These are phyloP conservation scores for Tretioscincus oriximinensis DNA, from an alignment of 2,113 vertebrate species.

Conservation along the genomic window DNA sequence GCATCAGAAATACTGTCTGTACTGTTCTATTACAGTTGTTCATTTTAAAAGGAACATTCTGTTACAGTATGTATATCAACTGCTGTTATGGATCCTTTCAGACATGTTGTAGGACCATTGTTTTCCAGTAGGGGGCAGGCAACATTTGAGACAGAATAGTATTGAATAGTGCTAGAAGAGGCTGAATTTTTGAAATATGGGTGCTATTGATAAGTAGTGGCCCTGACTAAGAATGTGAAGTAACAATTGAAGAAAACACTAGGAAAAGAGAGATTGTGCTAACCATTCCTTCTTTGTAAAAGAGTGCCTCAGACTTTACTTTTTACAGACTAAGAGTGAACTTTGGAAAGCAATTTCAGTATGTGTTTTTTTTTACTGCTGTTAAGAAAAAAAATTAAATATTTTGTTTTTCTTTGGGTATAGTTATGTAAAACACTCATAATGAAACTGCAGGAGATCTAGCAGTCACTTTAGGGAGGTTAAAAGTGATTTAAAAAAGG, in stretches of 20 bases:
- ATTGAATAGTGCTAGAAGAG: not conserved
- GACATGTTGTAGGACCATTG: not conserved
- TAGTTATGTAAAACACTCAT: too few relatives aligned
- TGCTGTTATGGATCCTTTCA: too few relatives aligned
- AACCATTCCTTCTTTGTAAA: not conserved
- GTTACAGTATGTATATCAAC: not conserved
- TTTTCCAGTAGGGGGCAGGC: slow-evolving; percentile 53
- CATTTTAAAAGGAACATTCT: not conserved
- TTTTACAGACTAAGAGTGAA: not conserved
- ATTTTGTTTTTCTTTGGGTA: too few relatives aligned
- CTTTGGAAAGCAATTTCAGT: not conserved
- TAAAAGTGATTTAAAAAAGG: too few relatives aligned
- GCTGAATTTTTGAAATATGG: not conserved
- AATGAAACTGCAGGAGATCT: too few relatives aligned
- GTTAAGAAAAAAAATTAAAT: too few relatives aligned
- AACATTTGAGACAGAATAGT: not conserved
- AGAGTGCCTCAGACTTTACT: not conserved
- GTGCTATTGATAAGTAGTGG: not conserved
- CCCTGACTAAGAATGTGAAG: not conserved
- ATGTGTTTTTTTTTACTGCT: not conserved
- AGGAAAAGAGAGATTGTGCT: too few relatives aligned
- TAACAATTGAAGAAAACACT: not conserved
- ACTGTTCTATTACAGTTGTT: too few relatives aligned
- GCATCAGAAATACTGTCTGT: too few relatives aligned
- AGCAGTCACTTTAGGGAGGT: too few relatives aligned